A percentile compares a stretch with the other conserved stretches of the same genome.
Evolutionary conservation across 2,888 invertebrate genomes (phyloP).

Genomic region (Clunio marinus): DNA sequence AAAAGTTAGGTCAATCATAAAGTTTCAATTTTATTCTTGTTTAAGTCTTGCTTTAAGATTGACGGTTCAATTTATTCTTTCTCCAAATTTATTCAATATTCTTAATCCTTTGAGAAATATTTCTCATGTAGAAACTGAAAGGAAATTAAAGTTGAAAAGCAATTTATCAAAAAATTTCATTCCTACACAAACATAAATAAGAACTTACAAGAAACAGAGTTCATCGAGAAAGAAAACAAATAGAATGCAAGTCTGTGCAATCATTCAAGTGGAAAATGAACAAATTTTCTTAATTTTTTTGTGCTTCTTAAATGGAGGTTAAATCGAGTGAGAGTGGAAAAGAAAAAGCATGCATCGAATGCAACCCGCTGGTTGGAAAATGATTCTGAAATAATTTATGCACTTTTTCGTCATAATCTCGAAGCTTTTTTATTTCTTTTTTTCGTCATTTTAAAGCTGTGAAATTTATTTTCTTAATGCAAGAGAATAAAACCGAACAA

Average conservation of each 20-base stretch:
- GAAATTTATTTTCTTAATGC: too few relatives aligned
- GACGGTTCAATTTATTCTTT: too few relatives aligned
- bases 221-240: conserved; percentile 16
- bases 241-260: conserved; percentile 23
- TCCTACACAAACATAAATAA: background rate
- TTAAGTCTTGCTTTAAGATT: too few relatives aligned
- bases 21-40: background rate
- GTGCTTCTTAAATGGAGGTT: too few relatives aligned
- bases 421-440: background rate
- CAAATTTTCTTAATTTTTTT: conserved; percentile 4
- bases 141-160: conserved; percentile 25
- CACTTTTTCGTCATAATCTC: background rate
- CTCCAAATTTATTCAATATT: too few relatives aligned
- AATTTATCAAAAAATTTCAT: conserved; percentile 29
- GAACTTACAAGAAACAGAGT: background rate
- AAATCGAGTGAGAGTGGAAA: background rate
- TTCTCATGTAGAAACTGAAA: too few relatives aligned
- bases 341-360: background rate
- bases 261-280: conserved; percentile 32
- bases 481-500: too few relatives aligned
- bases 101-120: too few relatives aligned
- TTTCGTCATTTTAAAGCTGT: too few relatives aligned
- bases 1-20: too few relatives aligned
- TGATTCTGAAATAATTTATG: background rate
- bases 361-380: too few relatives aligned